These are phyloP conservation scores for Ashinkailepas kermadecensis DNA, from an alignment of 2,888 invertebrate species.

Conservation along the genomic window DNA sequence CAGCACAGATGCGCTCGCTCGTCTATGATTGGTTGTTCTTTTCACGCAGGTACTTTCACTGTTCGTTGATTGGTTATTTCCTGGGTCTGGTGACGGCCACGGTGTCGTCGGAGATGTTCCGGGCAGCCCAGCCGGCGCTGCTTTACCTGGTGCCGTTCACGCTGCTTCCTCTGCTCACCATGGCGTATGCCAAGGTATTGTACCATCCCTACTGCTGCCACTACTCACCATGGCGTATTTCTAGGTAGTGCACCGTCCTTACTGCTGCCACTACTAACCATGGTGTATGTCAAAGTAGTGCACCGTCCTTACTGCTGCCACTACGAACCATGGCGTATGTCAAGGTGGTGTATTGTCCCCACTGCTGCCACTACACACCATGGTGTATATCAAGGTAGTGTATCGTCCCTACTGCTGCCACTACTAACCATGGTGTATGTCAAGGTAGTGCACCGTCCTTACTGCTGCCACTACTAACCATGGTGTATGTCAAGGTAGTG, in stretches of 20 bases:
- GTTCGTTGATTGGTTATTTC: conserved; percentile 95
- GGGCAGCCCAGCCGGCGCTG: conserved; percentile 95
- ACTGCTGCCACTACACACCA: too few relatives aligned
- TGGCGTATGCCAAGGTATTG: conserved; percentile 92
- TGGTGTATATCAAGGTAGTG: too few relatives aligned
- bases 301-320: too few relatives aligned
- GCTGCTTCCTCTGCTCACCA: conserved; percentile 86
- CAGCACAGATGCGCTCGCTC: too few relatives aligned
- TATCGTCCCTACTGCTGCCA: too few relatives aligned
- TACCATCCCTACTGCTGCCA: background rate
- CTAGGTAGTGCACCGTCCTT: too few relatives aligned
- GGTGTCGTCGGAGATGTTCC: conserved; percentile 94
- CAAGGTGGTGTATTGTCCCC: too few relatives aligned
- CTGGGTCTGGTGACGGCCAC: conserved; percentile 93
- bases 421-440: too few relatives aligned
- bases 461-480: background rate
- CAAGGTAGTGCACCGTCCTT: background rate
- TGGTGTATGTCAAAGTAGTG: too few relatives aligned
- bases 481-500: background rate
- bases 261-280: too few relatives aligned
- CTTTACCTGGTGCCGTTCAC: conserved; percentile 97
- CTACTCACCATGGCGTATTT: too few relatives aligned
- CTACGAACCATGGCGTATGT: too few relatives aligned
- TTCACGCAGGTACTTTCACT: conserved; percentile 81
- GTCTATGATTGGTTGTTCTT: background rate